phyloP scores from a whole-genome alignment of 2,797 vertebrate species.

The Phalanger gymnotis region DNA sequence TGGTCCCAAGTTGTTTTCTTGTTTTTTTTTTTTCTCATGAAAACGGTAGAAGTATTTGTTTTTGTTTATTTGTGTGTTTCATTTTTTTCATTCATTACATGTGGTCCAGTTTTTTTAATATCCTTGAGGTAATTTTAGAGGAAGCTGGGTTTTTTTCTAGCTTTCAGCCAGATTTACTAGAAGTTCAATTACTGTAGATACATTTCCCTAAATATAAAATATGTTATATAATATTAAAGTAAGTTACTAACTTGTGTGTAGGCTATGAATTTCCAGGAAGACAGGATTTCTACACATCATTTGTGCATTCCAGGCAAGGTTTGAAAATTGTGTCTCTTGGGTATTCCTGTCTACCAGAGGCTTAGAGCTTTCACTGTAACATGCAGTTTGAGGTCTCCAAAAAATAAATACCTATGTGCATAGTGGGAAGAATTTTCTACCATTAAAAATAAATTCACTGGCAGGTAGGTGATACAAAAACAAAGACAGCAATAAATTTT shows the following conservation, averaged over 20 bases:
- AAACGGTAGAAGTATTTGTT: not conserved
- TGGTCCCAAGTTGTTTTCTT: not conserved
- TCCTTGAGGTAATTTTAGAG: not conserved
- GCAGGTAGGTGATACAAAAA: not conserved
- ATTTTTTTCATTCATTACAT: not conserved
- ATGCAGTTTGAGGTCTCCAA: not conserved
- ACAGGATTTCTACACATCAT: not conserved
- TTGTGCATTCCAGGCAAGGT: not conserved
- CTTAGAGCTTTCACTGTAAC: not conserved
- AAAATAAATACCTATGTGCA: not conserved
- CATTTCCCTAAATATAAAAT: not conserved
- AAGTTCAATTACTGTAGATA: not conserved
- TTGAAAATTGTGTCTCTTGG: not conserved
- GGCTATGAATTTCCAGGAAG: not conserved
- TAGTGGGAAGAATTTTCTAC: not conserved
- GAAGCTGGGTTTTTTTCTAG: not conserved
- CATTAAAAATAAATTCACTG: not conserved
- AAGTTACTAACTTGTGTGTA: not conserved
- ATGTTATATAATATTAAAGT: not conserved
- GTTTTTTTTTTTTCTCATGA: not conserved
- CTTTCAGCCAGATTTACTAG: not conserved
- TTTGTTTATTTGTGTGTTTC: not conserved
- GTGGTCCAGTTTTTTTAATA: not conserved
- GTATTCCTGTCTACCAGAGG: not conserved
- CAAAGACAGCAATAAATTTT: not conserved